phyloP scores from a whole-genome alignment of 2,888 invertebrate species.

The Epirrhoe alternata region DNA sequence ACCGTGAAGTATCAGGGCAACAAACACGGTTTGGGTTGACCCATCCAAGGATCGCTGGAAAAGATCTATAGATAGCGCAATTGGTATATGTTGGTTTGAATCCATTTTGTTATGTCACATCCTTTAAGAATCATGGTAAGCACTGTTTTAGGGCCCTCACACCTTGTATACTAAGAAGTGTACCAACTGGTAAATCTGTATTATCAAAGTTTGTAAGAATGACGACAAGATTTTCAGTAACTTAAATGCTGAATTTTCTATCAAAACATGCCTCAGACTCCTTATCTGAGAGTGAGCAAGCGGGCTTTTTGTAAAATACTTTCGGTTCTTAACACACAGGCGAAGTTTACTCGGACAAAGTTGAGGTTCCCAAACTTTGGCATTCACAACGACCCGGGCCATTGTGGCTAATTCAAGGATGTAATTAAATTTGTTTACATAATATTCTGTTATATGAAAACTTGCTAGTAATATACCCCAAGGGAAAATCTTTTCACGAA shows the following conservation, averaged over 20 bases:
- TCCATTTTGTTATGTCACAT: no score
- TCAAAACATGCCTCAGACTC: constrained; percentile 42
- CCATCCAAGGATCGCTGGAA: no score
- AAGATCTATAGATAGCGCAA: no score
- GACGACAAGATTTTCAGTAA: no score
- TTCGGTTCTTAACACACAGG: constrained; percentile 62
- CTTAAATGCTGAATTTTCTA: constrained; percentile 23
- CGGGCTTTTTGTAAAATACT: constrained; percentile 63
- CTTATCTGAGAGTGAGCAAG: constrained; percentile 61
- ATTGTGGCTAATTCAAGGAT: constrained; percentile 81
- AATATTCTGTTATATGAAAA: constrained; percentile 71
- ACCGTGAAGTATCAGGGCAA: no score
- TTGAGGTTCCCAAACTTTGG: constrained; percentile 74
- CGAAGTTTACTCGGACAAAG: constrained; percentile 67
- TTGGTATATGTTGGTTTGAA: no score
- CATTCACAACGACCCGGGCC: constrained; percentile 70
- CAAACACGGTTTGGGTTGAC: no score
- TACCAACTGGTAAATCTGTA: no score
- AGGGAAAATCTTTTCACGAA: constrained; percentile 46
- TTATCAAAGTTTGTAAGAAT: no score
- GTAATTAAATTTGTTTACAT: constrained; percentile 82
- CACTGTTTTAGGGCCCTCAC: no score
- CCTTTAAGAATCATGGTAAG: no score
- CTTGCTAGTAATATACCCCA: constrained; percentile 58
- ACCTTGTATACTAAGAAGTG: no score